A percentile compares a stretch with the other conserved stretches of the same genome.
Evolutionary conservation across 2,113 vertebrate genomes (phyloP).

Genomic region (Chlamydotis undulata): DNA sequence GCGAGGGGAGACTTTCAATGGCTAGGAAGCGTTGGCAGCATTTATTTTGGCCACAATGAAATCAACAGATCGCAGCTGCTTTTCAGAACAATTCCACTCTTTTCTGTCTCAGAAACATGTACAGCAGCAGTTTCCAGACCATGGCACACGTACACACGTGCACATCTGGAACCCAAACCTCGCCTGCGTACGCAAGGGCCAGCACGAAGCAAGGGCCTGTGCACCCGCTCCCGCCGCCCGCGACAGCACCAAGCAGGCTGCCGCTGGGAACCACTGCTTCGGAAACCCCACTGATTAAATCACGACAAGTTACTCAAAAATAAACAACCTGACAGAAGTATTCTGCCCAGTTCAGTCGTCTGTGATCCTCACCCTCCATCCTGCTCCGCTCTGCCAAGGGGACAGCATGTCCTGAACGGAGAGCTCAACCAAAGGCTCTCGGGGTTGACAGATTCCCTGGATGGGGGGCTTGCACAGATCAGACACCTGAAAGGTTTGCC

Average conservation of each 20-base stretch:
- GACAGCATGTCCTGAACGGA: neutral
- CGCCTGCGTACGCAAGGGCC: neutral
- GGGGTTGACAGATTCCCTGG: neutral
- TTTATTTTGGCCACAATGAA: neutral
- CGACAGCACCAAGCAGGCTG: no score
- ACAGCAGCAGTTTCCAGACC: neutral
- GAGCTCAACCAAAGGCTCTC: neutral
- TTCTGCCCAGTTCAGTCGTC: neutral
- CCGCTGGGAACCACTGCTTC: neutral
- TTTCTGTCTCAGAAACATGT: neutral
- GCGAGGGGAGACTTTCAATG: neutral
- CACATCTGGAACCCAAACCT: neutral
- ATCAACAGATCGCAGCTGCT: neutral
- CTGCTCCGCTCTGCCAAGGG: neutral
- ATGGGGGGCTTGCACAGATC: neutral
- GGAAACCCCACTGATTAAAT: neutral
- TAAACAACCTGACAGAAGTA: no score
- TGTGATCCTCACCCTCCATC: neutral
- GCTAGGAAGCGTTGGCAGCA: neutral
- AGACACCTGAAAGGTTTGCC: neutral
- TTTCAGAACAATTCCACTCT: neutral
- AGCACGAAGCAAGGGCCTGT: neutral
- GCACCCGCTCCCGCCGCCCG: neutral
- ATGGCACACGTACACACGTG: accelerated
- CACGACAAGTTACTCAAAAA: neutral